Percentiles rank a stretch among this genome's conserved stretches.
Conservation (phyloP, 64 coral and sea anemone genomes). For the Dendronephthya gigantea region DNA sequence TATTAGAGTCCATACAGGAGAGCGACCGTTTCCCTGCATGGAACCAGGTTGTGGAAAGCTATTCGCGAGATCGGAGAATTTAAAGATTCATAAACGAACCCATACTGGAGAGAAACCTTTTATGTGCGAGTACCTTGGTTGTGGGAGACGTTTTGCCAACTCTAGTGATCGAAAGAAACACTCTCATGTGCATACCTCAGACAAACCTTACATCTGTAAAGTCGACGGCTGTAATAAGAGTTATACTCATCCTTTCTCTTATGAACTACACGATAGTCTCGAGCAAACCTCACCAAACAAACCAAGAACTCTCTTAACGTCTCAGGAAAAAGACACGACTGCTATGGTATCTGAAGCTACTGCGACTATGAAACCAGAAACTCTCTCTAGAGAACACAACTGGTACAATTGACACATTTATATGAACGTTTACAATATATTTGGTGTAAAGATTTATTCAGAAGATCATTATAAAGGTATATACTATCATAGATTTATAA, state of each 20-base stretch:
- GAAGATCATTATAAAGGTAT: no score
- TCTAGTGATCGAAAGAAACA: constrained; percentile 1
- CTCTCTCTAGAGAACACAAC: no score
- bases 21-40: neutral
- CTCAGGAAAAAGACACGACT: neutral
- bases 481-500: no score
- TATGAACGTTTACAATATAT: neutral
- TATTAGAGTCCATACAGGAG: neutral
- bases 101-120: constrained; percentile 13
- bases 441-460: neutral
- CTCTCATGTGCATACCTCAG: constrained; percentile 12
- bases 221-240: constrained; percentile 2
- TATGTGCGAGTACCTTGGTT: neutral
- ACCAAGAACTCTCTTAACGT: neutral
- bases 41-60: neutral
- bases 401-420: neutral
- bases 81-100: neutral
- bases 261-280: neutral
- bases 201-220: neutral
- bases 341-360: neutral
- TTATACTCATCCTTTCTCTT: constrained; percentile 2
- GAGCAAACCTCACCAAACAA: neutral
- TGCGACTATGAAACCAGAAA: neutral
- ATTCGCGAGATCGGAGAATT: constrained; percentile 1
- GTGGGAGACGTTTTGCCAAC: constrained; percentile 11